phyloP scores from a whole-genome alignment of 2,113 vertebrate genomes.

The Nesospiza acunhae region DNA sequence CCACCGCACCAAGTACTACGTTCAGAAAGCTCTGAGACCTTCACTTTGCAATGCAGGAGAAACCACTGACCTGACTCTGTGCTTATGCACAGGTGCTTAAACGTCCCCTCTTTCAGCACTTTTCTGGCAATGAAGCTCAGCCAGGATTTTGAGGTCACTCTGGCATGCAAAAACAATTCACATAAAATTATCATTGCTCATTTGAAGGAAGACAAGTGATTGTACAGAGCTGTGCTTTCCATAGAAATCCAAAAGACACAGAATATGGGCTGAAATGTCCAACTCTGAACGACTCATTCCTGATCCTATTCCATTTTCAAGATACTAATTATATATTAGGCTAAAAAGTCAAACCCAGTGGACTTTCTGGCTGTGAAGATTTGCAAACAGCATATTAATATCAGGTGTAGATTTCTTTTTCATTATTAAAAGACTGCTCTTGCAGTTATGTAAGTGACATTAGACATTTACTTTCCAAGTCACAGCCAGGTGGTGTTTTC shows the following conservation, averaged over 20 bases:
- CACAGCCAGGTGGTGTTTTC: neutral
- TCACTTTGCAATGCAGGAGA: neutral
- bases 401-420: neutral
- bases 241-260: neutral
- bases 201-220: conserved; percentile 11
- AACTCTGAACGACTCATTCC: neutral
- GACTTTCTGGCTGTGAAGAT: neutral
- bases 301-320: neutral
- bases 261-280: neutral
- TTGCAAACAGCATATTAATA: neutral
- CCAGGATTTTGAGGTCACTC: neutral
- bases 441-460: neutral
- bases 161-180: neutral
- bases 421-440: neutral
- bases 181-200: conserved; percentile 16
- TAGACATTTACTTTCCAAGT: neutral
- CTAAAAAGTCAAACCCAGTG: neutral
- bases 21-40: neutral
- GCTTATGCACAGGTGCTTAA: neutral
- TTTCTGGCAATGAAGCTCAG: conserved; percentile 7
- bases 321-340: neutral
- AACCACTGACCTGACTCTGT: neutral
- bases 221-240: neutral
- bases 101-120: neutral
- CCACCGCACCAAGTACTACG: neutral